Base-by-base conservation (phyloP, 2,888 invertebrate species). In the Oxytorus armatus region DNA sequence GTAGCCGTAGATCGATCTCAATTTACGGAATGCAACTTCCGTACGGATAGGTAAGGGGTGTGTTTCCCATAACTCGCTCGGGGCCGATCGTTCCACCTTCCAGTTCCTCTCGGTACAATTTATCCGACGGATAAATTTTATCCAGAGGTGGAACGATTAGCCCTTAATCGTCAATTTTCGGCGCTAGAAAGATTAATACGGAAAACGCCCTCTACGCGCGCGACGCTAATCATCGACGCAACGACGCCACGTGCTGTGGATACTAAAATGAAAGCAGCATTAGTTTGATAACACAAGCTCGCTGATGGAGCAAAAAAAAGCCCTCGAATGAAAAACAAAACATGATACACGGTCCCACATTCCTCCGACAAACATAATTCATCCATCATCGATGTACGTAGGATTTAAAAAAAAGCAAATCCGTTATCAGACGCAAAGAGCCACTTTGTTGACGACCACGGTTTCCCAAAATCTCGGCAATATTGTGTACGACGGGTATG, bases 271-370 rank as follows among this genome's bases (percentile, higher is more conserved):
- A 65, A 65, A 49, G 79, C 79, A 75, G 74, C 75, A 44, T 47
- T 18, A 55, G 57, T 8, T 14, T 18, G 44, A 3, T 10, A 33
- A 33, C 11, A 42, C 39, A 42, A 21, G 23, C 21, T 69, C 5
- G 79, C 79, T 79, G 79, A 79, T 79, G 79, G 79, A 79, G 79
- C 79, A 53, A 49, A 69, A 55, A 47, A 39, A 57, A 69, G 53
- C 42, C 36, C 33, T 47, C 29, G 55, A 29, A 16, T 18, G 47
- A 33, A 36, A 55, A 23, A 33, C 7, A 23, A 29, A 51, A 39
- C 14, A 16, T 14, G 29, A 29, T 44, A 68, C 7, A 53, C 39
- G 51, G 33, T 66, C 16, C 53, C 59, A 55, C 49, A 36, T 75
- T 61, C 69, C 79, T 55, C 21, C 14, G 47, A 66, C 47, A 59